These are phyloP conservation scores for Forbesichthys papilliferus DNA, from an alignment of 2,113 vertebrate genomes.

Conservation along the genomic window DNA sequence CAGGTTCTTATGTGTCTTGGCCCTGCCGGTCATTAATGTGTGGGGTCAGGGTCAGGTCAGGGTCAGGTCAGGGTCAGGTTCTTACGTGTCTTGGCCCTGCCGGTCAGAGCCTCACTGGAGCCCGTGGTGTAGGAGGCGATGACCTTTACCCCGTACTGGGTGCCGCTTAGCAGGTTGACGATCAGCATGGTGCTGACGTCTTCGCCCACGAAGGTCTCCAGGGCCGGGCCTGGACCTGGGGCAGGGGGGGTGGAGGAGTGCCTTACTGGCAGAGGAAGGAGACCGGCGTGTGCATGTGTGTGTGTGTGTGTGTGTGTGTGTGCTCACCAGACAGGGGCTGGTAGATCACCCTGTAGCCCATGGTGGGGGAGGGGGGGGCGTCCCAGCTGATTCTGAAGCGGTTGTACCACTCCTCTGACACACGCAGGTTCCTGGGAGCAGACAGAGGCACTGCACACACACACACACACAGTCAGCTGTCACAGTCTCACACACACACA, in stretches of 20 bases:
- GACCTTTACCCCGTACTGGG: slow-evolving; percentile 91
- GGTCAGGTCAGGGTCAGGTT: not conserved
- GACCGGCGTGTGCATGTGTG: not conserved
- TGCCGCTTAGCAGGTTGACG: slow-evolving; percentile 90
- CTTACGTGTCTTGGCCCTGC: slow-evolving; percentile 89
- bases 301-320: not conserved
- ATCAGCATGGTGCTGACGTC: slow-evolving; percentile 93
- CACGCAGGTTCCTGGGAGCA: slow-evolving; percentile 83
- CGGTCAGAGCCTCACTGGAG: slow-evolving; percentile 87
- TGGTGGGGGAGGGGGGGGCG: not conserved
- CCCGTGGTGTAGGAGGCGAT: slow-evolving; percentile 92
- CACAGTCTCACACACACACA: no score
- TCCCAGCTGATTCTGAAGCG: not conserved
- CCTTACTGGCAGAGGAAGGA: not conserved
- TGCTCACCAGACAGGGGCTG: slow-evolving; percentile 80
- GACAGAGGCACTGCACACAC: slow-evolving; percentile 78
- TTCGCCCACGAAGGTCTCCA: slow-evolving; percentile 96
- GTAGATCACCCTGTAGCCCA: slow-evolving; percentile 85
- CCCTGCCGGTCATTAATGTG: not conserved
- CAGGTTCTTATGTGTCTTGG: no score
- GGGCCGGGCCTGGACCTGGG: slow-evolving; percentile 83
- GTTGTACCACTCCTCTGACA: slow-evolving; percentile 88
- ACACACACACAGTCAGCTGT: no score
- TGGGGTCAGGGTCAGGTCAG: not conserved
- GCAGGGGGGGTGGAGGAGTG: slow-evolving; percentile 14